These are phyloP conservation scores for Cataglyphis hispanica DNA, from an alignment of 1,140 invertebrate species.

Conservation along the genomic window DNA sequence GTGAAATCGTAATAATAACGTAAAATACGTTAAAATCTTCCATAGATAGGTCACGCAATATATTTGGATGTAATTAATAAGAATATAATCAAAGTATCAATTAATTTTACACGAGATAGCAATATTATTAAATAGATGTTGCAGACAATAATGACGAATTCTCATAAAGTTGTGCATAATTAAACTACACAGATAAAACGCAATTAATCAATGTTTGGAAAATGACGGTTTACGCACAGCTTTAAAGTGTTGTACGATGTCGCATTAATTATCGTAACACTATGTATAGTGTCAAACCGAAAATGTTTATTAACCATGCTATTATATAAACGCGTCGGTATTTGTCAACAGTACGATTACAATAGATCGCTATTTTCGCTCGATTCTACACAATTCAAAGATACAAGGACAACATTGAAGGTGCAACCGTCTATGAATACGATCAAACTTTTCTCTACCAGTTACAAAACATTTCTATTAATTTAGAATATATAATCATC, in stretches of 20 bases:
- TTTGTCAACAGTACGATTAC: conserved; percentile 26
- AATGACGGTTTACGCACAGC: conserved; percentile 18
- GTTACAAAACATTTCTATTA: conserved; percentile 35
- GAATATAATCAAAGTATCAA: conserved; percentile 18
- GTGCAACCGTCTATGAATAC: background rate
- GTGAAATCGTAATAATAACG: conserved; percentile 27
- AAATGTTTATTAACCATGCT: conserved; percentile 70
- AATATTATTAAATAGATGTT: background rate
- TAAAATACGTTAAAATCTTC: conserved; percentile 12
- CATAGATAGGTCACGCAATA: background rate
- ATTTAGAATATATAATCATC: background rate
- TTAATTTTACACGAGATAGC: conserved; percentile 24
- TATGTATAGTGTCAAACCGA: conserved; percentile 11
- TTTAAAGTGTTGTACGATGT: conserved; percentile 66
- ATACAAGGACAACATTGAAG: background rate
- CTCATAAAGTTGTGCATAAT: background rate
- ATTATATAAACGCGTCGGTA: conserved; percentile 48
- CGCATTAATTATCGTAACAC: conserved; percentile 76
- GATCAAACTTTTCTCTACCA: background rate
- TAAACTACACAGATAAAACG: background rate
- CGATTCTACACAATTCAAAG: conserved; percentile 28
- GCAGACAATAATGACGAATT: background rate
- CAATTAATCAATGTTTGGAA: background rate
- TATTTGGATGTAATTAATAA: conserved; percentile 30
- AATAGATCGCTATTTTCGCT: background rate